Conservation (phyloP, 2,113 vertebrate genomes). For the Gallinago media region DNA sequence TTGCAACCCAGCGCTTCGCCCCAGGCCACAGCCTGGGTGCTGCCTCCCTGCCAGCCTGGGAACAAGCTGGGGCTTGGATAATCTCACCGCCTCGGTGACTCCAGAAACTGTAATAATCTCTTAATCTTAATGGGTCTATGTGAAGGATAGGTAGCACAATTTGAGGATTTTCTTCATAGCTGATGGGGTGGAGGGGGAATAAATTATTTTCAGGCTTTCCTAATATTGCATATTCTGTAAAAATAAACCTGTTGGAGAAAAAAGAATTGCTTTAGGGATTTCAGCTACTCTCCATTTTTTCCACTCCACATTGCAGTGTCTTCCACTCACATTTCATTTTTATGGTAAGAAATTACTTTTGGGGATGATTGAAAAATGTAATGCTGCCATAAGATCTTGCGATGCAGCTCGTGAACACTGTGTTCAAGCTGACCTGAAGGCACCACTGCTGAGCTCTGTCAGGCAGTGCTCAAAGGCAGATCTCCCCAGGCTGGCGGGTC, state of each 20-base stretch:
- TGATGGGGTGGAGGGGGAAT: background rate
- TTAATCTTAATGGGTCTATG: background rate
- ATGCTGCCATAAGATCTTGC: background rate
- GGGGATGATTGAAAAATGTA: background rate
- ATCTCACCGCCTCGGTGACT: background rate
- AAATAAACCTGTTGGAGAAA: background rate
- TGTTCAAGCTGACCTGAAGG: background rate
- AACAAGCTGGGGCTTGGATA: background rate
- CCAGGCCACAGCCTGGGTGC: background rate
- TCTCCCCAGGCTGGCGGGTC: background rate
- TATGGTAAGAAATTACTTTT: background rate
- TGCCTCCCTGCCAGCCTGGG: background rate
- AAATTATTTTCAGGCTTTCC: background rate
- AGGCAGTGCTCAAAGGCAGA: background rate
- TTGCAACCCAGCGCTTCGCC: background rate
- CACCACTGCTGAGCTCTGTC: background rate
- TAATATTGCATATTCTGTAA: background rate
- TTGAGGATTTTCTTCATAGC: background rate
- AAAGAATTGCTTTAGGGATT: background rate
- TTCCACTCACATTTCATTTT: background rate
- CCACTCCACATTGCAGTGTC: too few species aligned
- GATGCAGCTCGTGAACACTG: fast-evolving
- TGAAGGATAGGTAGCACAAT: background rate
- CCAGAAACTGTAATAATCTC: slow-evolving; percentile 14
- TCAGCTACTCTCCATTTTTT: background rate